Evolutionary conservation across 2,888 invertebrate genomes (phyloP).

Genomic region (Lamproptera curius): DNA sequence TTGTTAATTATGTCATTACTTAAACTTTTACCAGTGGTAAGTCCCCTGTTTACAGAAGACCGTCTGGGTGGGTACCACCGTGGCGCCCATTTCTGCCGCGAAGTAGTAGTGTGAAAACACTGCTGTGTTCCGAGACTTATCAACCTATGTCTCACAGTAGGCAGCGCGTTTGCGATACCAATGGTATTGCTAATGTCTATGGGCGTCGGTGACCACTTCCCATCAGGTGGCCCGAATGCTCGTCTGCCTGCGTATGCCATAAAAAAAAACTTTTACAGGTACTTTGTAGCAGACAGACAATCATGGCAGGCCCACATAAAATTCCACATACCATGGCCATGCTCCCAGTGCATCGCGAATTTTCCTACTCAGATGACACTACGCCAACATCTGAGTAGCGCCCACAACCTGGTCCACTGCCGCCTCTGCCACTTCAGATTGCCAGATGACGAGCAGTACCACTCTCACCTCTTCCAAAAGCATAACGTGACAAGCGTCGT

Average conservation of each 20-base stretch:
- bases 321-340: constrained; percentile 67
- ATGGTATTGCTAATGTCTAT: too few species aligned
- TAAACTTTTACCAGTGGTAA: constrained; percentile 26
- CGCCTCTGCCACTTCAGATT: constrained; percentile 64
- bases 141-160: too few species aligned
- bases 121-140: too few species aligned
- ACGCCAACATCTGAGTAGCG: constrained; percentile 49
- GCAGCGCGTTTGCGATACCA: too few species aligned
- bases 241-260: too few species aligned
- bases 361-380: constrained; percentile 50
- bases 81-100: too few species aligned
- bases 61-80: too few species aligned
- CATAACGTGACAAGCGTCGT: constrained; percentile 55
- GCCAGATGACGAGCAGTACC: constrained; percentile 55
- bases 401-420: constrained; percentile 63
- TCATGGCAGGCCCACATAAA: constrained; percentile 55
- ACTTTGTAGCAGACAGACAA: constrained; percentile 62
- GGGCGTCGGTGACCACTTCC: too few species aligned
- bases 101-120: too few species aligned
- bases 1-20: too few species aligned
- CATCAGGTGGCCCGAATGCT: too few species aligned
- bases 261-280: constrained; percentile 55
- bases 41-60: too few species aligned
- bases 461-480: constrained; percentile 59
- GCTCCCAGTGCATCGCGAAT: constrained; percentile 62